Evolutionary conservation across 2,113 vertebrate genomes (phyloP).

Genomic region (Nettapus auritus): DNA sequence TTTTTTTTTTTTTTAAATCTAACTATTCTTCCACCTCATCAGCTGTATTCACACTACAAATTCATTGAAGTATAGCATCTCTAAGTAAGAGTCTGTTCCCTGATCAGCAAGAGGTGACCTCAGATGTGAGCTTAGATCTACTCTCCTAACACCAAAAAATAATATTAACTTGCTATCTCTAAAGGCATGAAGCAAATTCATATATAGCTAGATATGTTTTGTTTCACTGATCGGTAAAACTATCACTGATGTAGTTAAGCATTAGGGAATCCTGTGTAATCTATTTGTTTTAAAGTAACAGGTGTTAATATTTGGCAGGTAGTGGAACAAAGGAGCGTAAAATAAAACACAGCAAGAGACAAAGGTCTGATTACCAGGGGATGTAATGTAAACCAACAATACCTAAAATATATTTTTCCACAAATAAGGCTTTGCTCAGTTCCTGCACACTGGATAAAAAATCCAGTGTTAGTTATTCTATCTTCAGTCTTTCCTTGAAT

Average conservation of each 20-base stretch:
- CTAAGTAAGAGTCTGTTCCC: background rate
- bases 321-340: background rate
- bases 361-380: background rate
- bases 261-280: background rate
- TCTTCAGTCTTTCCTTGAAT: background rate
- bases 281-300: background rate
- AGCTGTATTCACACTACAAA: background rate
- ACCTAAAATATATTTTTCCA: background rate
- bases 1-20: background rate
- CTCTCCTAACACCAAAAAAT: background rate
- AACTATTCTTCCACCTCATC: background rate
- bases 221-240: background rate
- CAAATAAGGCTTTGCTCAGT: background rate
- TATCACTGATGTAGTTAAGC: background rate
- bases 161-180: background rate
- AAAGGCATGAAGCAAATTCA: background rate
- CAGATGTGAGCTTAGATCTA: background rate
- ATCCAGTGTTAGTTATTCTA: background rate
- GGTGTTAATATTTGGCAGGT: background rate
- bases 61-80: accelerated
- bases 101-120: background rate
- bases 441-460: background rate
- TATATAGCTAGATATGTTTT: background rate
- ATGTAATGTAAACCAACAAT: background rate
- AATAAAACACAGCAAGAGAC: background rate